Base-by-base conservation (phyloP, 2,113 vertebrate genomes). In the Philantomba maxwellii region DNA sequence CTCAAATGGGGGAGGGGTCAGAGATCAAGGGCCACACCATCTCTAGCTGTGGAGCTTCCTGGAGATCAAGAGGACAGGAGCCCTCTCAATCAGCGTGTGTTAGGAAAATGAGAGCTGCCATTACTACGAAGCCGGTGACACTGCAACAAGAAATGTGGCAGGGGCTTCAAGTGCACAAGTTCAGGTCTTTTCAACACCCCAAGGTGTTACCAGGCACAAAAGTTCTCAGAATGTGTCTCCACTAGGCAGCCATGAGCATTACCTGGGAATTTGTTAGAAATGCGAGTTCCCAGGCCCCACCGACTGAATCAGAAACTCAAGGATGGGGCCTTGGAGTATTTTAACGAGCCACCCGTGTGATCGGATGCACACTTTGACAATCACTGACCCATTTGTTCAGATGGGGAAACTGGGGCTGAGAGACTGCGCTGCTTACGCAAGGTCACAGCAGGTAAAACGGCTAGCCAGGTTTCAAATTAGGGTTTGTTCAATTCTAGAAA, bases 331-430 rank as follows among this genome's bases (percentile, higher is more conserved):
- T 81, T 2, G 2, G 17, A 5, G 23, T 2, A 19, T n/a, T 10
- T 53, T 1, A 11, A 14, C 0, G 3, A 53, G 45, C 14, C 53
- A 45, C 25, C n/a, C 1, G 3, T 0, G 2, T 2, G 55, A 92
- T n/a, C 30, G 2, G 43, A 36, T 1, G 49, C 51, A 1, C 1
- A 36, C 49, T 19, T 1, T 1, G 15, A 51, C 43, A n/a, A 23
- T 14, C 36, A 43, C 28, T 2, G 45, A 55, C 45, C 73, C 81
- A 57, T 19, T 30, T 49, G 19, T 30, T 30, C 19, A 19, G 13
- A 8, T 12, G 60, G 57, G 43, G 26, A 83, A 58, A 36, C 6
- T 1, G 45, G 15, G 33, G 77, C 47, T 64, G 28, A 6, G 28
- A 84, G 16, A 9, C 64, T 2, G 4, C 5, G 25, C 28, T 0